Conservation (phyloP, 2,888 invertebrate species). For the Alentia gelatinosa region DNA sequence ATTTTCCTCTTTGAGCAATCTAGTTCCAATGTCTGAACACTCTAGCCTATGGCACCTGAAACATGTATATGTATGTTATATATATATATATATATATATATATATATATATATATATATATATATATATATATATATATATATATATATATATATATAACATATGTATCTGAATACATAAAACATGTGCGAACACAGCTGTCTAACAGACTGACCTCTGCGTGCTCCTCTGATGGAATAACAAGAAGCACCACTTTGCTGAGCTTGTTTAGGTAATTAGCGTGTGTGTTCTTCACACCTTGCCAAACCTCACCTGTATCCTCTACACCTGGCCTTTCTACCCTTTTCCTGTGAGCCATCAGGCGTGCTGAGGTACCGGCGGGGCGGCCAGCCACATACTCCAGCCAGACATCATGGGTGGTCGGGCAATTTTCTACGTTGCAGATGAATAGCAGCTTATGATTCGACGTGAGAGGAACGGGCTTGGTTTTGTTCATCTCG, state of each 20-base stretch:
- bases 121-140: too few relatives aligned
- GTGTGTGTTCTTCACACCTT: neutral
- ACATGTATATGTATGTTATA: too few relatives aligned
- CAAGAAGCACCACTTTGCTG: neutral
- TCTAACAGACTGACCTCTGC: neutral
- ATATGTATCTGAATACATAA: too few relatives aligned
- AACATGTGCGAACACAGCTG: neutral
- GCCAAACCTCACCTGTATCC: neutral
- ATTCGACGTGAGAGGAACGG: constrained; percentile 17
- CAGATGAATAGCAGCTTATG: constrained; percentile 36
- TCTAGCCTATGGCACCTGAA: too few relatives aligned
- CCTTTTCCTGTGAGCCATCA: neutral
- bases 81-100: too few relatives aligned
- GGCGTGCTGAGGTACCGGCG: neutral
- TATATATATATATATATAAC: too few relatives aligned
- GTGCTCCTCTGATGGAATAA: neutral
- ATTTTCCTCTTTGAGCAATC: too few relatives aligned
- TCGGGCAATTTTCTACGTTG: constrained; percentile 20
- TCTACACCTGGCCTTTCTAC: neutral
- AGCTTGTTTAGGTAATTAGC: neutral
- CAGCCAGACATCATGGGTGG: neutral
- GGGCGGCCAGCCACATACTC: neutral
- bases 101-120: too few relatives aligned
- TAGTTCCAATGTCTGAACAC: too few relatives aligned
- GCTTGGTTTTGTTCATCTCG: neutral